phyloP scores from a whole-genome alignment of 2,113 vertebrate species.

The Damaliscus lunatus region DNA sequence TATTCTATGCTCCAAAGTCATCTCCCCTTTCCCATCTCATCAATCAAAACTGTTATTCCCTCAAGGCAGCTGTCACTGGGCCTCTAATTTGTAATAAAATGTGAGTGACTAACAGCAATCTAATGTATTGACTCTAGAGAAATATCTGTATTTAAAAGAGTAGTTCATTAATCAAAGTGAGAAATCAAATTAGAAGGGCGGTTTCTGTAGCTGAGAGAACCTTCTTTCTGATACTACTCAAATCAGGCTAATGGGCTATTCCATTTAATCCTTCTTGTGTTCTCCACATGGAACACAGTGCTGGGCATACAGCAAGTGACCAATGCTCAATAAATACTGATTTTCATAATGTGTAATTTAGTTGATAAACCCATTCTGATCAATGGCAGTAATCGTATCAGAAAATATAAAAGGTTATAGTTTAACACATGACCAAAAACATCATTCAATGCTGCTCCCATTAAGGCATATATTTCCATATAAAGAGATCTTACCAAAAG shows the following conservation, averaged over 20 bases:
- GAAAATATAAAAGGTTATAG: slow-evolving; percentile 21
- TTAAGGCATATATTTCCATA: not conserved
- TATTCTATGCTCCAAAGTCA: not conserved
- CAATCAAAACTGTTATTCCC: slow-evolving; percentile 10
- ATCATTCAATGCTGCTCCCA: not conserved
- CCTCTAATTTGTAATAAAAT: slow-evolving; percentile 53
- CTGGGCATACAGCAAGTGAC: not conserved
- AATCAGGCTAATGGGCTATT: slow-evolving; percentile 9
- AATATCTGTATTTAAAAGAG: slow-evolving; percentile 45
- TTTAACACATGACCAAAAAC: not conserved
- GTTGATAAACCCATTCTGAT: not conserved
- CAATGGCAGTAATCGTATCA: not conserved
- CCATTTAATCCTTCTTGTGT: not conserved
- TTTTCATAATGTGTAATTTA: not conserved
- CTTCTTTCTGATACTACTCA: slow-evolving; percentile 29
- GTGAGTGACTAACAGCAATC: slow-evolving; percentile 49
- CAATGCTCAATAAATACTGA: slow-evolving; percentile 6
- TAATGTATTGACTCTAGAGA: slow-evolving; percentile 12
- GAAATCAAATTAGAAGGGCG: slow-evolving; percentile 5
- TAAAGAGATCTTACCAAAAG: not conserved
- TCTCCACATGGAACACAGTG: not conserved
- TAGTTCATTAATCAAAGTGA: slow-evolving; percentile 34
- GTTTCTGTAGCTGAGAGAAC: not conserved
- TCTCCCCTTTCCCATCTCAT: not conserved
- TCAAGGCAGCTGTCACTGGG: not conserved